Evolutionary conservation across 2,797 vertebrate species (phyloP).

Genomic region (Esox masquinongy): DNA sequence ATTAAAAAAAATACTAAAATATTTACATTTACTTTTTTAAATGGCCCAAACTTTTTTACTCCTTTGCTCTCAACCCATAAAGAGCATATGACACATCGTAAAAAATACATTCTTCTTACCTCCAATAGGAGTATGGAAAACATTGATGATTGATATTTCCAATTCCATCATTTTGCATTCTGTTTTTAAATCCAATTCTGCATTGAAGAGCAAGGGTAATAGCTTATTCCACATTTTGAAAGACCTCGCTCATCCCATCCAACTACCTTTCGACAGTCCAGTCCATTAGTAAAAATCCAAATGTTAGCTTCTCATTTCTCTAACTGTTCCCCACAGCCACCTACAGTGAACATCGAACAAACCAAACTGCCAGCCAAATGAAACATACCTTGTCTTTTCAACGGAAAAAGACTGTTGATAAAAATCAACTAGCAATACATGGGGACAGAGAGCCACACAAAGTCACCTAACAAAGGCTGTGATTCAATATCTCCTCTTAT

Average conservation of each 20-base stretch:
- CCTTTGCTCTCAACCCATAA: background rate
- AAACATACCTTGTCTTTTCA: conserved; percentile 70
- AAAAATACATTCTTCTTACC: conserved; percentile 9
- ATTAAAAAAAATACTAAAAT: background rate
- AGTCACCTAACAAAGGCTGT: conserved; percentile 60
- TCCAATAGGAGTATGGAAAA: background rate
- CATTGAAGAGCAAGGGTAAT: background rate
- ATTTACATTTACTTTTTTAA: conserved; percentile 4
- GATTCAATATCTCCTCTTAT: conserved; percentile 66
- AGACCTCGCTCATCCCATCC: background rate
- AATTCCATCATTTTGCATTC: background rate
- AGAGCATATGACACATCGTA: background rate
- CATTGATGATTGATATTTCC: background rate
- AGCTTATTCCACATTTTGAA: conserved; percentile 14
- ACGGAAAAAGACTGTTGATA: conserved; percentile 56
- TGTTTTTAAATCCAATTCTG: background rate
- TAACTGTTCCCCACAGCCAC: conserved; percentile 31
- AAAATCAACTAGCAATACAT: conserved; percentile 66
- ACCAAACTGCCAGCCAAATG: conserved; percentile 55
- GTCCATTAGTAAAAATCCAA: conserved; percentile 8
- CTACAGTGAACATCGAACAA: conserved; percentile 50
- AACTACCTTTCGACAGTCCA: background rate
- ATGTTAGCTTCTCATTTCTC: background rate
- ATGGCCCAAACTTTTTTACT: conserved; percentile 5
- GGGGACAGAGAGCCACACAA: conserved; percentile 64